Evolutionary conservation across 92 coral and sea anemone species (phyloP), one percentile per base, ranked within the genome.

Genomic region (Porites rus): DNA sequence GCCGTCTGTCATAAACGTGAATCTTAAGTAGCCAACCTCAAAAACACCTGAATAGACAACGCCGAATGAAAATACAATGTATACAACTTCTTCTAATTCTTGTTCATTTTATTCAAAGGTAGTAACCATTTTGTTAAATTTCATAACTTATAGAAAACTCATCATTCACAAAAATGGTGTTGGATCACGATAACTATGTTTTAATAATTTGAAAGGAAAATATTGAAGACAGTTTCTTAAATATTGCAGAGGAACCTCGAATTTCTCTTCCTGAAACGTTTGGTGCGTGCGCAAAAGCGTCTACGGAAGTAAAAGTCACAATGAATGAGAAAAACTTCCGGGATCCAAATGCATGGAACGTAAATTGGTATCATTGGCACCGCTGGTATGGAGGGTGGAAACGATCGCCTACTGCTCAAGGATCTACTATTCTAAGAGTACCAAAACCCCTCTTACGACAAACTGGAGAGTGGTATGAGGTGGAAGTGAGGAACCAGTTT

Each of bases 171-270:
- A 38, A 38, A 38, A 38, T 38, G 46, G 46, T 38, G 6, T 0
- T 38, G 46, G 46, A 38, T 38, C 6, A 38, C 46, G 46, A 38
- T 38, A 38, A 38, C 46, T 4, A 38, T 38, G 46, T 38, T 38
- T 38, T 38, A 38, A 38, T 38, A 38, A 38, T 38, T 38, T 38
- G 46, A 38, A 38, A 38, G 6, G 46, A 38, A 38, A 3, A 38
- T 38, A 4, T 38, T 38, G 6, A 38, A 4, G 5, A 38, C 46
- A 38, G 46, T 38, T 4, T 38, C 46, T 38, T 38, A 38, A 3
- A 38, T 38, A 25, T 60, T 67, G 20, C 60, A 96, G 99, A 86
- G 53, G 96, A 94, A 43, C 99, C 99, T 65, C 84, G 77, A 18
- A 85, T 96, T 46, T 91, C 90, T 11, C 77, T 96, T 38, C 89